Evolutionary conservation across 1,140 invertebrate species (phyloP).

Genomic region (Zaprionus ornatus): DNA sequence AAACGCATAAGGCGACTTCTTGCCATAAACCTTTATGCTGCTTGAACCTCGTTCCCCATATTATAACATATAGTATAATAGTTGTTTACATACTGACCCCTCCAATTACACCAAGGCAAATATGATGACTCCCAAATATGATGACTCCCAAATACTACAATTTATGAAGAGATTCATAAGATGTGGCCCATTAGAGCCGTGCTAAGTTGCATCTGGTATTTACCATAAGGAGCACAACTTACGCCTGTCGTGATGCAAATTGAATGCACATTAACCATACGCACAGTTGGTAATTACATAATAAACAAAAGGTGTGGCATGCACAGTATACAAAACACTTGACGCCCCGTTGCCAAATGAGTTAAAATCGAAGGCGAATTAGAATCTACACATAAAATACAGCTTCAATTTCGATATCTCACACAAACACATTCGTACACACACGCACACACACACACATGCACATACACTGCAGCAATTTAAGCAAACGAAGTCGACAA

Average conservation of each 20-base stretch:
- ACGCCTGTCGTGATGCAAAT: constrained; percentile 13
- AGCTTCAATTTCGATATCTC: constrained; percentile 14
- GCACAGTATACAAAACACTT: constrained; percentile 61
- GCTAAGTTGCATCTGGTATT: neutral
- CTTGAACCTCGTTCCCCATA: no score
- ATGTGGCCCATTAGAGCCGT: neutral
- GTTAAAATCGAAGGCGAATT: constrained; percentile 15
- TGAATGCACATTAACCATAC: constrained; percentile 33
- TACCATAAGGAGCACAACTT: neutral
- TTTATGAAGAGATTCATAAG: neutral
- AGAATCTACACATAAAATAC: constrained; percentile 65
- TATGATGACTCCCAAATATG: neutral
- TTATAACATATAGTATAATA: no score
- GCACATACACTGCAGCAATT: neutral
- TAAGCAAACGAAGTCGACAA: constrained; percentile 62
- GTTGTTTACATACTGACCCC: neutral
- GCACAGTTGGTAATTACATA: constrained; percentile 61
- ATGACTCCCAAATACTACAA: neutral
- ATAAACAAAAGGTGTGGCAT: constrained; percentile 73
- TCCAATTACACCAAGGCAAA: neutral
- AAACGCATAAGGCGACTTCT: no score
- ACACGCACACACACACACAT: constrained; percentile 6
- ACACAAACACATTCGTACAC: constrained; percentile 9
- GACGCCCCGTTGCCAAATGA: constrained; percentile 33
- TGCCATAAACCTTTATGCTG: no score